These are phyloP conservation scores for Lutraria lutraria DNA, from an alignment of 2,888 invertebrate genomes.

Conservation along the genomic window DNA sequence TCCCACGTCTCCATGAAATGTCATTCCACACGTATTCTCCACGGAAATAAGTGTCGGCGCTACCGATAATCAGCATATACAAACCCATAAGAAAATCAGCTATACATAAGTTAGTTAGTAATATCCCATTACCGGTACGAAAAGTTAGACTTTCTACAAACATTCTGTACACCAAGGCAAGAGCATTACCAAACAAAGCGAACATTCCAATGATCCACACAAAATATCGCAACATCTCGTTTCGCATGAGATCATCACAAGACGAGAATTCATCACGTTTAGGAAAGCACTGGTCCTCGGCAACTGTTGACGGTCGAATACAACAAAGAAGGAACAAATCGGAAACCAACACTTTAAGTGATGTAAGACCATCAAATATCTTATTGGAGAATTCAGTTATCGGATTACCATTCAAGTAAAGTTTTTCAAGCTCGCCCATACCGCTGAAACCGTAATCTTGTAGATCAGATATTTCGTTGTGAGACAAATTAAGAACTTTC, in stretches of 20 bases:
- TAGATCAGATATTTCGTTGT: constrained; percentile 54
- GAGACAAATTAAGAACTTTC: constrained; percentile 45
- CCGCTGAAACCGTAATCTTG: constrained; percentile 48
- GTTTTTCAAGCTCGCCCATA: constrained; percentile 31
- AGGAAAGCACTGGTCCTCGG: constrained; percentile 61
- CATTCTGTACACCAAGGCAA: constrained; percentile 62
- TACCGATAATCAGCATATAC: constrained; percentile 70
- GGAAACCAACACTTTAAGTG: constrained; percentile 42
- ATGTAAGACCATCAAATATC: constrained; percentile 54
- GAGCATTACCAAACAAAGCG: constrained; percentile 65
- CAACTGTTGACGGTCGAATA: constrained; percentile 47
- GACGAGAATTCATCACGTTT: constrained; percentile 72
- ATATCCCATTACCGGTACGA: constrained; percentile 59
- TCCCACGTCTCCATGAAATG: constrained; percentile 71
- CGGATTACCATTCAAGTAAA: constrained; percentile 62
- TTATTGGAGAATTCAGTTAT: constrained; percentile 52
- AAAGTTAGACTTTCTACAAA: constrained; percentile 71
- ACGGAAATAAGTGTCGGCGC: constrained; percentile 69
- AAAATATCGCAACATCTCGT: constrained; percentile 61
- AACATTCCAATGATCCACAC: constrained; percentile 71
- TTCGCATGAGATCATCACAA: constrained; percentile 72
- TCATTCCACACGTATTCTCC: constrained; percentile 72
- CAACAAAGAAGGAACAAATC: constrained; percentile 65
- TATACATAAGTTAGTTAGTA: constrained; percentile 68
- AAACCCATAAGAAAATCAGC: constrained; percentile 76